Evolutionary conservation across 2,113 vertebrate species (phyloP), one percentile per base, ranked within the genome.

Genomic region (Menura novaehollandiae): DNA sequence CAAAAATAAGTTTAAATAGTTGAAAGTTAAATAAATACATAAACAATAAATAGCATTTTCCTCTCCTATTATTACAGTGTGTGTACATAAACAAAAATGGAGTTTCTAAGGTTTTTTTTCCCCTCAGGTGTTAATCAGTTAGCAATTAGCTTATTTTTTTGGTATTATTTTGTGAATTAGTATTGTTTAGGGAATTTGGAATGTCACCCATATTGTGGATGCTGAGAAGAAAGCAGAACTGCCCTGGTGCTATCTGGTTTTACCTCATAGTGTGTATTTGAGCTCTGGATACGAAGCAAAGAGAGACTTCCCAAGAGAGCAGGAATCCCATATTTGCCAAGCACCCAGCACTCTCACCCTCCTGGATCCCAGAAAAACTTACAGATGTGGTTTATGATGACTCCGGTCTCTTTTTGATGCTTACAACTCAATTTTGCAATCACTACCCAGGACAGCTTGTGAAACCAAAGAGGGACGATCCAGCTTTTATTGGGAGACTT

Each of bases 401-500:
- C 90, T 79, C 60, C 53, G 13, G 24, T 12, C 86, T 85, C 72
- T 89, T 93, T 89, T 94, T 96, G 94, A 95, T 89, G 84, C 85
- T n/a, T 8, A 46, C 52, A 67, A 28, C 83, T 83, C 55, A 43
- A 47, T 93, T 86, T 51, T n/a, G 85, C 80, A 47, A 27, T 35
- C 41, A 12, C 39, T 80, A 3, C 4, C 80, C 91, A 7, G 19
- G 58, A 55, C 4, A 21, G 88, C 95, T 96, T 12, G 19, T 96
- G 97, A 97, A 97, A 97, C 69, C 22, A 9, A 95, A 93, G 68
- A 85, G 74, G 58, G 88, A 92, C 0, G 33, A 62, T 44, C n/a
- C 73, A 78, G 84, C 66, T 96, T 97, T 97, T 97, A 96, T 23
- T 85, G 92, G 91, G 72, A 96, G 59, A 23, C n/a, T 91, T 95